phyloP scores from a whole-genome alignment of 2,113 vertebrate species.

The Gobiocypris rarus region DNA sequence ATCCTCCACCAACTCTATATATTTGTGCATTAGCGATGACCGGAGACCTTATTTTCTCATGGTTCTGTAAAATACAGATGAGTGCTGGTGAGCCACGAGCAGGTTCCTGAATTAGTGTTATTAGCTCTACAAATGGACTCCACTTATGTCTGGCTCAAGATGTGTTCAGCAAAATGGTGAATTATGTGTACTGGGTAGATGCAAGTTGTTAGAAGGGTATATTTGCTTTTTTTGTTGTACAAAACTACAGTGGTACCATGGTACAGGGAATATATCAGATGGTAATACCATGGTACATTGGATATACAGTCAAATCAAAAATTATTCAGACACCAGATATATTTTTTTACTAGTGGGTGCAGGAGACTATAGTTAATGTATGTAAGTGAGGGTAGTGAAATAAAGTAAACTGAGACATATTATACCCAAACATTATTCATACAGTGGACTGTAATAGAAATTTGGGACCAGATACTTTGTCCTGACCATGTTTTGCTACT shows the following conservation, averaged over 20 bases:
- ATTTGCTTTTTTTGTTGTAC: not conserved
- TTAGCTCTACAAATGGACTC: constrained; percentile 31
- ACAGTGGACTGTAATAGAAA: no score
- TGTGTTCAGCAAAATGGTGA: not conserved
- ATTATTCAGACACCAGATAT: no score
- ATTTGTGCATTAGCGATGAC: constrained; percentile 40
- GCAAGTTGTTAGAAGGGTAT: not conserved
- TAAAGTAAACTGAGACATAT: no score
- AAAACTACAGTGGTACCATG: not conserved
- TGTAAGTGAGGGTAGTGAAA: no score
- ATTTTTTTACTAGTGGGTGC: no score
- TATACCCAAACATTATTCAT: no score
- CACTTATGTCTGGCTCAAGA: constrained; percentile 23
- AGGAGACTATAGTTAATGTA: no score
- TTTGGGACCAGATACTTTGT: no score
- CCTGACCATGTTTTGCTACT: no score
- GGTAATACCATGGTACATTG: not conserved
- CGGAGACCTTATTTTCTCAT: constrained; percentile 18
- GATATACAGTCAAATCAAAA: no score
- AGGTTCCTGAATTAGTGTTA: not conserved
- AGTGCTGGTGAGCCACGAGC: not conserved
- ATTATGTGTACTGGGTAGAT: not conserved
- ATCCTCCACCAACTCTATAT: not conserved
- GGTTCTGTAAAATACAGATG: not conserved
- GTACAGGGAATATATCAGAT: not conserved